Conservation (phyloP, 2,113 vertebrate genomes). For the Pollachius pollachius region DNA sequence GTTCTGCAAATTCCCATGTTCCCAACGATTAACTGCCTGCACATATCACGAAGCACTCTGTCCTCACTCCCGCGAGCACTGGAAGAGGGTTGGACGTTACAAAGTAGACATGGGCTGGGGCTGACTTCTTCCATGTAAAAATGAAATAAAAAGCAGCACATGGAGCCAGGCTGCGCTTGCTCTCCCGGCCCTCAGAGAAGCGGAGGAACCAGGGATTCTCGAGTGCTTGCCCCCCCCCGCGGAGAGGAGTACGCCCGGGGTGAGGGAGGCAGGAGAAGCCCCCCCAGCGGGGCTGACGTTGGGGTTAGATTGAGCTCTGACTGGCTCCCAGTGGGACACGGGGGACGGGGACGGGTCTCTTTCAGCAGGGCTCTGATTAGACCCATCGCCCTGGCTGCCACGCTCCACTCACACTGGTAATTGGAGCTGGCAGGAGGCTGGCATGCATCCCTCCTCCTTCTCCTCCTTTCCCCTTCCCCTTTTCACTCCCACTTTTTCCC, state of each 20-base stretch:
- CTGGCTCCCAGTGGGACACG: conserved; percentile 56
- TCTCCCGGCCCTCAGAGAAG: conserved; percentile 27
- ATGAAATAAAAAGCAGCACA: conserved; percentile 5
- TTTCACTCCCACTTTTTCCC: conserved; percentile 7
- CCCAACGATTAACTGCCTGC: conserved; percentile 38
- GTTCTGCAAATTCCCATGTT: no score
- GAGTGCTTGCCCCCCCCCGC: conserved; percentile 43
- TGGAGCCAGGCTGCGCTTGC: conserved; percentile 36
- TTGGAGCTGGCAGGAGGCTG: conserved; percentile 74
- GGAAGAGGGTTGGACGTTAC: conserved; percentile 9
- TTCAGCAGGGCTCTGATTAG: conserved; percentile 72
- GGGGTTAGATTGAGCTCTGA: conserved; percentile 58
- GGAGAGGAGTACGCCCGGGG: conserved; percentile 57
- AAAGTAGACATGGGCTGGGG: conserved; percentile 39
- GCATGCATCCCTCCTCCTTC: conserved; percentile 56
- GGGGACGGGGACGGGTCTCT: conserved; percentile 55
- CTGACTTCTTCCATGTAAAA: conserved; percentile 12
- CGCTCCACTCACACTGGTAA: conserved; percentile 70
- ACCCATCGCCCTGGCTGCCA: conserved; percentile 60
- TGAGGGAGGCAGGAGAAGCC: conserved; percentile 33
- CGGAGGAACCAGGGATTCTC: conserved; percentile 41
- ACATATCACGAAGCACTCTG: conserved; percentile 11
- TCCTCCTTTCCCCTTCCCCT: conserved; percentile 30
- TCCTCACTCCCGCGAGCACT: not conserved
- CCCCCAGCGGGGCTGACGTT: conserved; percentile 38